Evolutionary conservation across 2,797 vertebrate genomes (phyloP).

Genomic region (Gymnothorax javanicus): DNA sequence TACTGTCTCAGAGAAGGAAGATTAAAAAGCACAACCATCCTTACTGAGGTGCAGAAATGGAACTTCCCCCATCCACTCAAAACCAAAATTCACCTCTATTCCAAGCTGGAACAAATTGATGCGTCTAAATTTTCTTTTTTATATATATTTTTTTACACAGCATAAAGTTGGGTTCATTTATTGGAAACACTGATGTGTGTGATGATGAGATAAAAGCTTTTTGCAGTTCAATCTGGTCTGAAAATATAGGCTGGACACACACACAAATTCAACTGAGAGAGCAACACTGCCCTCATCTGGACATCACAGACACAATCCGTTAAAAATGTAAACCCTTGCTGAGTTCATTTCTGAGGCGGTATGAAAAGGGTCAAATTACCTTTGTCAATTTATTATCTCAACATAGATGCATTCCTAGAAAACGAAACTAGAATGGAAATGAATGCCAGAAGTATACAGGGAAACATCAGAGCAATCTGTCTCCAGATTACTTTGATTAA

Average conservation of each 20-base stretch:
- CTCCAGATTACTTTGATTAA: no score
- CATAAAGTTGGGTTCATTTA: not conserved
- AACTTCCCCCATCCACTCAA: not conserved
- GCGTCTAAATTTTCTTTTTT: not conserved
- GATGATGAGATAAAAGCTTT: not conserved
- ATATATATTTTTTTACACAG: not conserved
- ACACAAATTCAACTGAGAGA: not conserved
- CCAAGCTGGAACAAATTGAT: not conserved
- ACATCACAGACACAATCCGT: not conserved
- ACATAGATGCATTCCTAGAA: no score
- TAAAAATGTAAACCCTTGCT: not conserved
- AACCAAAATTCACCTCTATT: not conserved
- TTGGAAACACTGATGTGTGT: not conserved
- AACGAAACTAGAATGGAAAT: no score
- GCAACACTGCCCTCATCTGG: conserved; percentile 10
- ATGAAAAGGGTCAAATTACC: no score
- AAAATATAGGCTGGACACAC: not conserved
- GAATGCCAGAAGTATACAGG: no score
- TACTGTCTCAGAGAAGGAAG: not conserved
- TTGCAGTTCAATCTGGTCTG: not conserved
- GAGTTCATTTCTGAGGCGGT: not conserved
- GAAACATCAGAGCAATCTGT: no score
- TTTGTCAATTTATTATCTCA: no score
- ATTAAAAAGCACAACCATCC: not conserved
- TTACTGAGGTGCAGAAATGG: not conserved